Conservation (phyloP, 2,113 vertebrate genomes). For the Oceanites oceanicus region DNA sequence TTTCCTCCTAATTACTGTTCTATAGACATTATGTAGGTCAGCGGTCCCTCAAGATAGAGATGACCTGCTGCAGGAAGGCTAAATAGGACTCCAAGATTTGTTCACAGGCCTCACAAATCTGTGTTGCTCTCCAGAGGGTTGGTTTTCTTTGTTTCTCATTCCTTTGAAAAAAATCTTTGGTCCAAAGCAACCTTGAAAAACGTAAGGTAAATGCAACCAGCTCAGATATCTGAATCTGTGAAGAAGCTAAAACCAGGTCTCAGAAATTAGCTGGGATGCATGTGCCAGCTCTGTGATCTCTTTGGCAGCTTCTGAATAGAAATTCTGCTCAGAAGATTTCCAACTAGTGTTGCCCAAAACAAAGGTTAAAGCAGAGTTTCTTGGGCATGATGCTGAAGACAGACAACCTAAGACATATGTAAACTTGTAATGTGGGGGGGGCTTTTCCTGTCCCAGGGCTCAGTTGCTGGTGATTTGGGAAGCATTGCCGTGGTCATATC, state of each 20-base stretch:
- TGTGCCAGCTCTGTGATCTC: neutral
- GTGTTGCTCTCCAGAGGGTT: neutral
- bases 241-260: neutral
- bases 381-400: neutral
- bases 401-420: no score
- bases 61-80: neutral
- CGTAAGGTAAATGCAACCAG: neutral
- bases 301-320: neutral
- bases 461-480: neutral
- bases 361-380: neutral
- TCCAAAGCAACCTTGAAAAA: neutral
- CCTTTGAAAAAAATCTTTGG: neutral
- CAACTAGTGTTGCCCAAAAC: neutral
- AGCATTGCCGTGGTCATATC: neutral
- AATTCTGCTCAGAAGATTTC: neutral
- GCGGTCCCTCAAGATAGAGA: neutral
- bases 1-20: neutral
- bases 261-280: neutral
- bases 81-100: neutral
- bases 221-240: neutral
- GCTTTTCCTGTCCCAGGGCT: neutral
- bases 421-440: neutral
- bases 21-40: neutral
- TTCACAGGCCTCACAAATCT: neutral
- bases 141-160: neutral